Evolutionary conservation across 2,888 invertebrate genomes (phyloP), one percentile per base, ranked within the genome.

Genomic region (Thysanoteuthis rhombus): DNA sequence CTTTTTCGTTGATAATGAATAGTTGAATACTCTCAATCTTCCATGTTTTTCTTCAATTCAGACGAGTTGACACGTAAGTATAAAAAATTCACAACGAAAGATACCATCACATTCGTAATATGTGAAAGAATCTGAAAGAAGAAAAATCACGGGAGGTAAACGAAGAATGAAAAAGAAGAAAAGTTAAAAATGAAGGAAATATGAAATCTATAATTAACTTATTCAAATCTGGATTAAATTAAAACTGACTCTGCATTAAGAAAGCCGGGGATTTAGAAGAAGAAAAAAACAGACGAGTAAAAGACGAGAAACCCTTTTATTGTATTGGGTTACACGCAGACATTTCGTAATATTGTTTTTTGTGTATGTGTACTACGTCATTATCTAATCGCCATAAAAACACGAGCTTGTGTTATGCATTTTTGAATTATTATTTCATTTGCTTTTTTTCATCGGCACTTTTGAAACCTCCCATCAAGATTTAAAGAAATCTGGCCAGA

Each of bases 211-310:
- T 75, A 75, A 75, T 75, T 75, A n/a, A 75, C 75, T 75, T 75
- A 75, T 75, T 75, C 75, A 75, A 75, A 75, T 75, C 75, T 75
- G 75, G 75, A 75, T 75, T 75, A 75, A 75, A 75, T 75, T 75
- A 75, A 75, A 75, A 75, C 75, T 75, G 75, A 75, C 75, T 75
- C 75, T 10, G 75, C n/a, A 75, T 75, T 75, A 75, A 75, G 75
- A 75, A 75, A 75, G n/a, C n/a, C n/a, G n/a, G 10, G 75, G 75
- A 36, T 36, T 75, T 75, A n/a, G 12, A 32, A 32, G 10, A 10
- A 28, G n/a, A 5, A 58, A n/a, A 75, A 75, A 36, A 75, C 36
- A 36, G n/a, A 75, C 12, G 75, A n/a, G 16, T 36, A 75, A 75
- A 75, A 75, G 25, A n/a, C n/a, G 12, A 4, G 75, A 36, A 75